Evolutionary conservation across 2,797 vertebrate genomes (phyloP), one percentile per base, ranked within the genome.

Genomic region (Merluccius polli): DNA sequence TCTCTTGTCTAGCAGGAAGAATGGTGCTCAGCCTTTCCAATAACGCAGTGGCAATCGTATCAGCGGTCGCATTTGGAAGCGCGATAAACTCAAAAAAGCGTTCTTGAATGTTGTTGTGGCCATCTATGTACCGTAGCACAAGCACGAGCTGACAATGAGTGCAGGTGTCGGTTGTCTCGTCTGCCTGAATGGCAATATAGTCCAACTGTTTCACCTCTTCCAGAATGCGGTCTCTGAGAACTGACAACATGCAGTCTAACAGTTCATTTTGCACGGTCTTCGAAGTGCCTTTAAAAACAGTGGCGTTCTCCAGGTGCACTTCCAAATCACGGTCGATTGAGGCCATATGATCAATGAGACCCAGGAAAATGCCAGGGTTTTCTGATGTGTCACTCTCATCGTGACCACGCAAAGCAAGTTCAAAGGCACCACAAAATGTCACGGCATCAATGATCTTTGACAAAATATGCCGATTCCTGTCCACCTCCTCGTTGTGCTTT

Each of bases 101-200:
- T n/a, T 79, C 78, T 67, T 75, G 73, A 4, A 79, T 1, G 33
- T 75, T 75, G 24, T 70, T 72, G 16, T 30, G 18, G 31, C 12
- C 33, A 65, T 73, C 69, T 2, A 73, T 33, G 75, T 73, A 77
- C 7, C 52, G 21, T 38, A 72, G 33, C 29, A 75, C 31, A 44
- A 78, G 69, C 68, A 73, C 38, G 36, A 79, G 38, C 72, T 79
- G 75, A 63, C 75, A 77, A 18, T n/a, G 77, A 6, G 67, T 72
- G 65, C 44, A 76, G 36, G 74, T 41, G 38, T 41, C 11, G 38
- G 38, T 41, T 8, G 38, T 63, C 69, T 72, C 70, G 30, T 79
- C 59, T 10, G 41, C 67, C n/a, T 73, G 75, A 71, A 80, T 73
- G 27, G 79, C 72, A 21, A 79, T 11, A 72, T 9, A 75, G 38